Percentiles rank a stretch among this genome's conserved stretches.
Evolutionary conservation across 2,797 vertebrate species (phyloP).

Genomic region (Thripadectes ignobilis): DNA sequence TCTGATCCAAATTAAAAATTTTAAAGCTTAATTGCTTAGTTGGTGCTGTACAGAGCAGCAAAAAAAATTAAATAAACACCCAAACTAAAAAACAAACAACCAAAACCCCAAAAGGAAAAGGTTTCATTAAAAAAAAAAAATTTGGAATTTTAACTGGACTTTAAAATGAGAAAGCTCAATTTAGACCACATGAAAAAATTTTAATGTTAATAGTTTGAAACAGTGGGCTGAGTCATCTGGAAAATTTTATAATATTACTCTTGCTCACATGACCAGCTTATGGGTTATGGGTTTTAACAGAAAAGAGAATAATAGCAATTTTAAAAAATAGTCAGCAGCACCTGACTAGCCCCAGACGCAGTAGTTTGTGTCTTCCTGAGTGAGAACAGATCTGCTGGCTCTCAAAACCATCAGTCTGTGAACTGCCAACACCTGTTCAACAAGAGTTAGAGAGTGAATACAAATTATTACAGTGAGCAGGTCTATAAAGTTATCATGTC

Average conservation of each 20-base stretch:
- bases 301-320: neutral
- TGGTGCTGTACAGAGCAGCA: neutral
- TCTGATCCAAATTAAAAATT: neutral
- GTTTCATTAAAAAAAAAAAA: neutral
- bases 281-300: neutral
- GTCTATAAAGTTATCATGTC: neutral
- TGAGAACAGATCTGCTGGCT: neutral
- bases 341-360: neutral
- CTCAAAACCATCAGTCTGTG: neutral
- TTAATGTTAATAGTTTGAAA: neutral
- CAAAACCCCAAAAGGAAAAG: neutral
- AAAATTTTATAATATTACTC: neutral
- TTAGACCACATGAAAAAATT: neutral
- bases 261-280: neutral
- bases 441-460: neutral
- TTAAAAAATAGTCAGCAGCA: neutral
- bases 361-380: neutral
- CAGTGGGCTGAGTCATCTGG: neutral
- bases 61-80: rapidly evolving
- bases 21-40: neutral
- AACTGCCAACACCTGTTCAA: neutral
- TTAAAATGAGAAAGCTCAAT: neutral
- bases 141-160: neutral
- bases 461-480: neutral
- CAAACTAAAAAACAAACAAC: neutral